A percentile compares a stretch with the other conserved stretches of the same genome.
Evolutionary conservation across 2,113 vertebrate genomes (phyloP).

Genomic region (Mixornis gularis): DNA sequence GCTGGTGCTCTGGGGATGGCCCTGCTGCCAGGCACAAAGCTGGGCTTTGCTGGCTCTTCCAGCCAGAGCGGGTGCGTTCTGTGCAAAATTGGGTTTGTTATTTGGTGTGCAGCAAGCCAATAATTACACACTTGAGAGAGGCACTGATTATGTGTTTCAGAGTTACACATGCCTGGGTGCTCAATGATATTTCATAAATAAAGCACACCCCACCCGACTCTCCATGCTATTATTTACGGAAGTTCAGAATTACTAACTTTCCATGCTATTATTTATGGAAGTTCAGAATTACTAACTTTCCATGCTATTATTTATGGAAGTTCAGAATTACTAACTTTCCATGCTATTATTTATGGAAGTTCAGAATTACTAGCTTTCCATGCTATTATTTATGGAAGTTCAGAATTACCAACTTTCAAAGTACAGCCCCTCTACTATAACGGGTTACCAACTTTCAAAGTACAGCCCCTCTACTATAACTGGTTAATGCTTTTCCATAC

Average conservation of each 20-base stretch:
- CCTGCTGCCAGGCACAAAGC: not conserved
- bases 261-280: not conserved
- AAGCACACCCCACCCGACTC: fast-evolving
- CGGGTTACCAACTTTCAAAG: not conserved
- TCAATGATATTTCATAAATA: not conserved
- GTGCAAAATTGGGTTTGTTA: not conserved
- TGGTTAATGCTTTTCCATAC: not conserved
- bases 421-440: no score
- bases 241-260: not conserved
- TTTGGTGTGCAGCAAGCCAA: not conserved
- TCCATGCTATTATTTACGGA: not conserved
- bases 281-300: not conserved
- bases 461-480: not conserved
- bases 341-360: not conserved
- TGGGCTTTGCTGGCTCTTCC: not conserved
- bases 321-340: not conserved
- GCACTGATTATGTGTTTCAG: not conserved
- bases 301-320: not conserved
- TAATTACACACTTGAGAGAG: not conserved
- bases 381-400: not conserved
- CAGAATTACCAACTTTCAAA: not conserved
- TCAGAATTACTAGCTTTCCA: not conserved
- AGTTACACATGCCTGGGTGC: not conserved
- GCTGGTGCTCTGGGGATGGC: not conserved
- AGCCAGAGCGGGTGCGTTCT: not conserved